These are phyloP conservation scores for Euthynnus affinis DNA, from an alignment of 2,797 vertebrate species.

Conservation along the genomic window DNA sequence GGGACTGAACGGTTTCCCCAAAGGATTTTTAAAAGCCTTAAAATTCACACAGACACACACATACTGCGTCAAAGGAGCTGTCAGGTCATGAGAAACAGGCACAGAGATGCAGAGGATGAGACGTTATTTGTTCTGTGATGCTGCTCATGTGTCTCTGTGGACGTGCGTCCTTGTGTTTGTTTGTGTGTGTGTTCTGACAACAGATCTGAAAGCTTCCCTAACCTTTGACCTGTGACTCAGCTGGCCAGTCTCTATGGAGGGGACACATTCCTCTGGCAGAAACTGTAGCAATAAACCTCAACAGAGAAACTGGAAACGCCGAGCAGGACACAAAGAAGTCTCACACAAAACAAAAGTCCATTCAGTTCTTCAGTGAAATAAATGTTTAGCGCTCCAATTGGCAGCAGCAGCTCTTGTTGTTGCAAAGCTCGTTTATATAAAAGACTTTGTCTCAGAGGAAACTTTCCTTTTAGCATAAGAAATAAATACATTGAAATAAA, in stretches of 20 bases:
- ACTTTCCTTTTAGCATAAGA: not conserved
- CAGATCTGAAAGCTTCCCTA: slow-evolving; percentile 47
- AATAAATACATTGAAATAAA: slow-evolving; percentile 40
- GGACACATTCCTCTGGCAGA: slow-evolving; percentile 62
- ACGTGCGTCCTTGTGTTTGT: slow-evolving; percentile 21
- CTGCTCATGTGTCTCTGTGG: slow-evolving; percentile 34
- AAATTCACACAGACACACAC: slow-evolving; percentile 37
- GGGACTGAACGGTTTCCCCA: slow-evolving; percentile 18
- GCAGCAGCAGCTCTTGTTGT: slow-evolving; percentile 9
- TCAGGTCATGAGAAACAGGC: slow-evolving; percentile 80
- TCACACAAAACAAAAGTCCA: slow-evolving; percentile 50
- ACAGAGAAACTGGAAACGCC: slow-evolving; percentile 5
- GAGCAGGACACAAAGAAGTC: slow-evolving; percentile 19
- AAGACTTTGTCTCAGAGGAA: slow-evolving; percentile 24
- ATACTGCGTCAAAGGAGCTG: slow-evolving; percentile 40
- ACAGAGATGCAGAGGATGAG: slow-evolving; percentile 40
- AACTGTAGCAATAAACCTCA: slow-evolving; percentile 25
- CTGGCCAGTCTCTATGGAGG: slow-evolving; percentile 49
- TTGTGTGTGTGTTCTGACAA: slow-evolving; percentile 57
- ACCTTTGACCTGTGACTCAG: slow-evolving; percentile 64
- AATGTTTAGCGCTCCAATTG: slow-evolving; percentile 31
- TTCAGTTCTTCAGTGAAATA: slow-evolving; percentile 30
- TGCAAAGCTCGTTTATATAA: slow-evolving; percentile 7
- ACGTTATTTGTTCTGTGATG: slow-evolving; percentile 54
- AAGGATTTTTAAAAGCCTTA: slow-evolving; percentile 23